phyloP scores from a whole-genome alignment of 2,888 invertebrate genomes.

The Antheraea yamamai region DNA sequence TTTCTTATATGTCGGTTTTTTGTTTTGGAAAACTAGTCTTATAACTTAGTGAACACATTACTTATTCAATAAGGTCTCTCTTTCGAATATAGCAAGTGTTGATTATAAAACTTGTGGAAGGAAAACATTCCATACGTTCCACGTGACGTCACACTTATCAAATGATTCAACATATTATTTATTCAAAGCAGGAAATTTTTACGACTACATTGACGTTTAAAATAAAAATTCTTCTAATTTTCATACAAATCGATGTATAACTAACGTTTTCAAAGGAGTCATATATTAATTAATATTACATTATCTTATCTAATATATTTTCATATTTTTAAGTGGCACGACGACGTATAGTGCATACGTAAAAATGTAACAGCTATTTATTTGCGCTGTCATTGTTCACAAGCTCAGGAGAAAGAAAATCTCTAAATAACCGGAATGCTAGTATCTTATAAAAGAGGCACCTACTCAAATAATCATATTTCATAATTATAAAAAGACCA shows the following conservation, averaged over 20 bases:
- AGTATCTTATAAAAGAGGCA: background rate
- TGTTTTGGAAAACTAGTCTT: background rate
- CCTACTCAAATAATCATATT: background rate
- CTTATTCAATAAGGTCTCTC: background rate
- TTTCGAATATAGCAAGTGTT: background rate
- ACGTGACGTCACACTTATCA: background rate
- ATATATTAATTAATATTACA: slow-evolving; percentile 29
- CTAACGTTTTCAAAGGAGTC: slow-evolving; percentile 22
- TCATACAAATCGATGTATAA: slow-evolving; percentile 17
- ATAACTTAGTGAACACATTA: background rate
- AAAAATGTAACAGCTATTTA: background rate
- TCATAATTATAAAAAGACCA: background rate
- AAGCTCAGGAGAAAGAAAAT: background rate
- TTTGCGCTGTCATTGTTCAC: background rate
- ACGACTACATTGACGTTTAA: slow-evolving; percentile 23
- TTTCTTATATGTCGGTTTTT: background rate
- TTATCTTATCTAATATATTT: slow-evolving; percentile 32
- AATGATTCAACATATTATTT: background rate
- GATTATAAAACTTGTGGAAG: background rate
- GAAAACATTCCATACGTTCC: background rate
- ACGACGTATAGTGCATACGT: background rate
- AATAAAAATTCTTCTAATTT: slow-evolving; percentile 15
- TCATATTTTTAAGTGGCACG: slow-evolving; percentile 25
- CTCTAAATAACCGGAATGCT: background rate
- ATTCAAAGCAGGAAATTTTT: slow-evolving; percentile 31